Base-by-base conservation (phyloP, 2,888 invertebrate species). In the Drosophila siamana region DNA sequence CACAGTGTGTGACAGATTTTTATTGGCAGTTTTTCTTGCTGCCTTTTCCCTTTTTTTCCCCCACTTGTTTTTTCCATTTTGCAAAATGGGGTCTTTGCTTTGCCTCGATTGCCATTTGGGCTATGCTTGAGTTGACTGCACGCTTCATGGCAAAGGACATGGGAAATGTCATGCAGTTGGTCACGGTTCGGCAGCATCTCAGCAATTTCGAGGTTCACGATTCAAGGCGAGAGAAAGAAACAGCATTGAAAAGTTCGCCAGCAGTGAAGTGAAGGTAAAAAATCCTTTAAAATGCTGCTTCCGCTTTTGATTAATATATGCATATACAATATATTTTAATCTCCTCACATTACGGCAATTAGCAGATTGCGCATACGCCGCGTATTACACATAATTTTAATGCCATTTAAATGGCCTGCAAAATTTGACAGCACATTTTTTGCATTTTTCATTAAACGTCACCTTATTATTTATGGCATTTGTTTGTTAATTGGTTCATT, bases 101-200 rank as follows among this genome's bases (percentile, higher is more conserved):
- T 4, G 28, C 40, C 54, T 68, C 44, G 47, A 60, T 67, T 76
- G 60, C 41, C 55, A 66, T 50, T 66, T 59, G 46, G 28, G 60
- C 66, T 67, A 61, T 55, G 86, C 62, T 80, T 70, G 70, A 67
- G 84, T 83, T 86, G 80, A 75, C 59, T 83, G 82, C 80, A 82
- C 78, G 82, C 66, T 54, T 57, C 67, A 80, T 56, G 60, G 80
- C 48, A 72, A 80, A 50, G 77, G 67, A 76, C 62, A 63, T 48
- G 28, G 33, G 19, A 62, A 62, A 55, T 47, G 52, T 60, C 67
- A 19, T 50, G 26, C 40, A 67, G 54, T 41, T 83, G 67, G 63
- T 44, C 67, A 65, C 65, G 70, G 76, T 50, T 68, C 55, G n/a
- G n/a, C n/a, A 59, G 11, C 30, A 30, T 30, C 11, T 30, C 6